Evolutionary conservation across 2,888 invertebrate genomes (phyloP), one percentile per base, ranked within the genome.

Genomic region (Scrobipalpa atriplicella): DNA sequence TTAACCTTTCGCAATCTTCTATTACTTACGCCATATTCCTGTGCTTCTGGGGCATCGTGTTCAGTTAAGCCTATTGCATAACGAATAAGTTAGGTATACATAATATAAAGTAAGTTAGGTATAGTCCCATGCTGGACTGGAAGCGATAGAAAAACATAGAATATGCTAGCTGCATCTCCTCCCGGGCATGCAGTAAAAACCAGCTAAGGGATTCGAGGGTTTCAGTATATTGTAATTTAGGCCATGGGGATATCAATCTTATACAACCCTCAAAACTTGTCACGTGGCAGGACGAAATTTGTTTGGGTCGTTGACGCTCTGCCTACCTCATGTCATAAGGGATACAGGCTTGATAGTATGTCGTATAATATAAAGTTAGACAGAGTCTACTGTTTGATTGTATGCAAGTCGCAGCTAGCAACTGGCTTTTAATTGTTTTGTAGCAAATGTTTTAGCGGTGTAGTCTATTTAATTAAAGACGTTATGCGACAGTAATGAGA

Each of bases 51-150:
- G 66, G 62, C 67, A 56, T 39, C 52, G 64, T 56, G 54, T 56
- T 56, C 29, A 5, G 13, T 13, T 21, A 13, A 19, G 54, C 54
- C 54, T 56, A 65, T 71, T 69, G 69, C 68, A 69, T 69, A 68
- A 71, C 66, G 61, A 71, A 68, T 71, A 64, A 58, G 68, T 54
- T 67, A 56, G 21, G 21, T 56, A 56, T n/a, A n/a, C n/a, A n/a
- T n/a, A n/a, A 13, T 41, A 47, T 56, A 21, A 21, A 52, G 19
- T 29, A 29, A 29, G 29, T 29, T 29, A 29, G 29, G 29, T 29
- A 29, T n/a, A n/a, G n/a, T n/a, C n/a, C n/a, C n/a, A n/a, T n/a
- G n/a, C n/a, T n/a, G n/a, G n/a, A n/a, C n/a, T n/a, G n/a, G n/a
- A n/a, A n/a, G n/a, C n/a, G n/a, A n/a, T n/a, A n/a, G n/a, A n/a